Evolutionary conservation across 2,888 invertebrate species (phyloP).

Genomic region (Corbicula japonica): DNA sequence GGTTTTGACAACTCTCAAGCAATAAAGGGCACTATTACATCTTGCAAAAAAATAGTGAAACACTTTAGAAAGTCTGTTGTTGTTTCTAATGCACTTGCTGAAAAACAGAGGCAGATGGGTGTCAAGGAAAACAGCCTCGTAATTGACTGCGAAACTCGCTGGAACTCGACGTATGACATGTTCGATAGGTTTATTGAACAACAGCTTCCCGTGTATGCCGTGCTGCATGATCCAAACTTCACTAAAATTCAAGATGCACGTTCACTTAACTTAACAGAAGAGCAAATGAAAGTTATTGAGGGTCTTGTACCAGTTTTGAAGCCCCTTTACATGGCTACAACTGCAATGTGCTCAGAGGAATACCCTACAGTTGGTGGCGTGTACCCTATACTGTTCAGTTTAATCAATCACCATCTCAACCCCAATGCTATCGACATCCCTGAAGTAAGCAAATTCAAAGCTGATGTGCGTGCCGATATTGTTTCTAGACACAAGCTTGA

Average conservation of each 20-base stretch:
- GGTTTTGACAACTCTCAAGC: conserved; percentile 17
- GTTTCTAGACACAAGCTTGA: background rate
- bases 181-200: conserved; percentile 23
- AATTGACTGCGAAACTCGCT: conserved; percentile 18
- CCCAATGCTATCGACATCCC: background rate
- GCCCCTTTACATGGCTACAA: conserved; percentile 35
- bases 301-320: conserved; percentile 15
- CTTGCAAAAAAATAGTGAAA: conserved; percentile 19
- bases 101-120: conserved; percentile 21
- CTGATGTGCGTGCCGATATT: background rate
- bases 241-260: conserved; percentile 12
- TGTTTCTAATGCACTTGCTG: conserved; percentile 15
- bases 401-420: conserved; percentile 15
- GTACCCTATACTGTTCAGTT: conserved; percentile 19
- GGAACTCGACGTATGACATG: conserved; percentile 31
- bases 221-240: conserved; percentile 23
- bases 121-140: conserved; percentile 5
- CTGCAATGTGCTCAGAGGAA: conserved; percentile 23
- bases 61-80: conserved; percentile 32
- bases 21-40: background rate
- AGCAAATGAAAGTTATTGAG: conserved; percentile 8
- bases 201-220: conserved; percentile 20
- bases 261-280: conserved; percentile 17
- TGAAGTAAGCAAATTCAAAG: background rate
- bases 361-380: conserved; percentile 40